Conservation (phyloP, 1,140 invertebrate genomes). For the Idris sp. region DNA sequence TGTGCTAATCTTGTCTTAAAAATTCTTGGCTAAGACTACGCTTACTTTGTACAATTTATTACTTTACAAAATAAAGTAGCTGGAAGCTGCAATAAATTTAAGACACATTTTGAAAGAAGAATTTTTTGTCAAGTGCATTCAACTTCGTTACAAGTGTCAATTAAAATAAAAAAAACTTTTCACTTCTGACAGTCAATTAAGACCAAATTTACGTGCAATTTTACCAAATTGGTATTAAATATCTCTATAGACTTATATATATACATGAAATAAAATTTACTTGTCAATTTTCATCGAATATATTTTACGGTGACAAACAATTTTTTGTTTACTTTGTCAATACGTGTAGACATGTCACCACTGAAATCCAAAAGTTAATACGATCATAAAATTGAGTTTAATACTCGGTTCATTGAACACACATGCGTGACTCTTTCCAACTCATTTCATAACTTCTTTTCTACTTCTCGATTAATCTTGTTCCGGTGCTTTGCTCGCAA, state of each 20-base stretch:
- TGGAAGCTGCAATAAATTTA: conserved; percentile 8
- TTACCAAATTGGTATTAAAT: too few relatives aligned
- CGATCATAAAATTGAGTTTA: conserved; percentile 20
- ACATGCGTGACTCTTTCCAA: conserved; percentile 21
- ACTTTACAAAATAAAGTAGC: neutral
- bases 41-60: too few relatives aligned
- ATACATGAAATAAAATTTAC: neutral
- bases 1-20: too few relatives aligned
- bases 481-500: conserved; percentile 7
- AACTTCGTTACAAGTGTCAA: conserved; percentile 26
- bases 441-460: neutral
- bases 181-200: conserved; percentile 19
- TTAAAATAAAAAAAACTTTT: conserved; percentile 8
- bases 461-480: conserved; percentile 21
- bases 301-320: conserved; percentile 7
- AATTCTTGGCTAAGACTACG: too few relatives aligned
- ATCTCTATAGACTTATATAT: too few relatives aligned
- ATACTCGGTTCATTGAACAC: conserved; percentile 20
- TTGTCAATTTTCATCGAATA: neutral
- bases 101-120: conserved; percentile 9
- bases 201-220: neutral
- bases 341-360: conserved; percentile 1
- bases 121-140: neutral
- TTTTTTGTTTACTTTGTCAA: too few relatives aligned
- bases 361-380: conserved; percentile 14